These are phyloP conservation scores for Myocastor coypus DNA, from an alignment of 2,113 vertebrate genomes.

Conservation along the genomic window DNA sequence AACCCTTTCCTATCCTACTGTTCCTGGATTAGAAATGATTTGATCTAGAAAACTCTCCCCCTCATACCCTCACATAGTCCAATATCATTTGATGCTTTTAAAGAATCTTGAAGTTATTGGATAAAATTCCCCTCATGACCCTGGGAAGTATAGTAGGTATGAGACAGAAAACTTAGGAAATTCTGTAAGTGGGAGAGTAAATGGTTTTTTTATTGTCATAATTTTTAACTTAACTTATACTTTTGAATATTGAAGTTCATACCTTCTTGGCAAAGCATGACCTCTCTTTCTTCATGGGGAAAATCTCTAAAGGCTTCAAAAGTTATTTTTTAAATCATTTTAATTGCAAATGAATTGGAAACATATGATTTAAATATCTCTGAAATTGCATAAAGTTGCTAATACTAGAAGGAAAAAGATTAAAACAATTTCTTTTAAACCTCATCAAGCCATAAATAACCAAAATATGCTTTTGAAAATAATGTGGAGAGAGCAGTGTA, in stretches of 20 bases:
- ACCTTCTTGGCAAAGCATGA: constrained; percentile 68
- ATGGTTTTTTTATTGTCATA: constrained; percentile 45
- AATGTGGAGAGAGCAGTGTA: not conserved
- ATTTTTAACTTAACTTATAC: constrained; percentile 62
- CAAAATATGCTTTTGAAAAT: constrained; percentile 55
- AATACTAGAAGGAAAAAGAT: constrained; percentile 68
- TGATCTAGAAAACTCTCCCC: not conserved
- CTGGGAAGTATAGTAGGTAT: not conserved
- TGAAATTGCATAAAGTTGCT: constrained; percentile 68
- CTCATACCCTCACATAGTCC: not conserved
- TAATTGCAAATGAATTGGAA: constrained; percentile 77
- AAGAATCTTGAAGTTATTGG: not conserved
- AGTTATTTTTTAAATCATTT: constrained; percentile 69
- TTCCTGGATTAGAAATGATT: not conserved
- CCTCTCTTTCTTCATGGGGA: constrained; percentile 45
- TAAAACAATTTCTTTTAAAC: constrained; percentile 48
- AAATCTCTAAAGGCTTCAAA: constrained; percentile 62
- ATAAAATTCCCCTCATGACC: not conserved
- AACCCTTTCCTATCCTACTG: no score
- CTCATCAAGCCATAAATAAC: constrained; percentile 57
- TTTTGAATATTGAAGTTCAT: constrained; percentile 73
- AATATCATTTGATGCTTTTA: not conserved
- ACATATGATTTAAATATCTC: constrained; percentile 55
- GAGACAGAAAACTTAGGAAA: constrained; percentile 57
- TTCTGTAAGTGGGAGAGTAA: not conserved